Base-by-base conservation (phyloP, 2,888 invertebrate species). In the Matsumyia berberina region DNA sequence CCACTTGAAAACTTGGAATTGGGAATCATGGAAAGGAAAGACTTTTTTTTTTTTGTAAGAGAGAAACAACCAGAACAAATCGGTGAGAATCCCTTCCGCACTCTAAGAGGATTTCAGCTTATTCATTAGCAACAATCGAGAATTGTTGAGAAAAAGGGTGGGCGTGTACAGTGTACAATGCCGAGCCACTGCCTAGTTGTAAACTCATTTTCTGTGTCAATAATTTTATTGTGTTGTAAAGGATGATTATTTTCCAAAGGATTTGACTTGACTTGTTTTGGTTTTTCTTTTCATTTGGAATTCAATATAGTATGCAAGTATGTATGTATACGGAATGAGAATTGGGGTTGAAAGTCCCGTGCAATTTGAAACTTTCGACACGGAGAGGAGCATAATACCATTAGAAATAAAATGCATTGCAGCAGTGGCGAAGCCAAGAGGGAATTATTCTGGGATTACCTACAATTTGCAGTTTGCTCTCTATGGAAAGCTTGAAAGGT, bases 41-140 rank as follows among this genome's bases (percentile, higher is more conserved):
- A 2, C 6, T 15, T 12, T 37, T 8, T n/a, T n/a, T n/a, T n/a
- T n/a, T n/a, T n/a, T n/a, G n/a, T n/a, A 3, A 29, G 29, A 12
- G 6, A 19, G 67, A 55, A 42, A 8, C 8, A 19, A 55, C 29
- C 6, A 11, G 5, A 31, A 7, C 2, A 12, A 35, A 29, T 55
- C 9, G 4, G 19, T 33, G 44, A 17, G 33, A 69, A 55, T 69
- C 55, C 53, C 9, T 44, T 57, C 24, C 24, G 31, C 33, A 69
- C 44, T 57, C 12, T 69, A 57, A 69, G 69, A 57, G 57, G 55
- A 69, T 69, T 69, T 66, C 44, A 42, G 19, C 55, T 67, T 55
- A 55, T 55, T 55, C 55, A 67, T 42, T 55, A 42, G 42, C 42
- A 67, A 69, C 44, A 44, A 44, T 24, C 37, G 51, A 17, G 64